Base-by-base conservation (phyloP, 1,140 invertebrate genomes). In the Bombus superbus region DNA sequence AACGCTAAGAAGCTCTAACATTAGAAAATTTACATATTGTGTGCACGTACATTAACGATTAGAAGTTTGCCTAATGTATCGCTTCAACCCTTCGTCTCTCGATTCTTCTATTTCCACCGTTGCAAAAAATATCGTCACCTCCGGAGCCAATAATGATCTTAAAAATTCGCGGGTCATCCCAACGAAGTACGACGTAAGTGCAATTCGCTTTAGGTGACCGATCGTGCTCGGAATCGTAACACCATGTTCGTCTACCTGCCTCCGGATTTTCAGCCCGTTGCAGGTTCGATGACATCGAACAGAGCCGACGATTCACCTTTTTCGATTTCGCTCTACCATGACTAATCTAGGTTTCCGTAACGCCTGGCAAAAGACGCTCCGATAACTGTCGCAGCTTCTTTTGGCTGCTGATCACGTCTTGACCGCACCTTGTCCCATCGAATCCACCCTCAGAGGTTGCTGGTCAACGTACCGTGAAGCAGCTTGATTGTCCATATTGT, bases 401-500 rank as follows among this genome's bases (percentile, higher is more conserved):
- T 89, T 82, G 89, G 77, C 86, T 94, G 91, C 94, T 86, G 92
- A 93, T 92, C 94, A 94, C 93, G 94, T 94, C 93, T 93, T 93
- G 92, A 94, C 93, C 94, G 90, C 92, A 91, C 89, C 88, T 90
- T 91, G 87, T 91, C 90, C 90, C 83, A 76, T 85, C 78, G 86
- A 87, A 85, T 83, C 32, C 32, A 66, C 32, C 64, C 32, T 66
- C 11, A 13, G 10, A n/a, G 75, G 69, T 44, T 18, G 59, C 35
- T 89, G 86, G 57, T 68, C 93, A 93, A 87, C 93, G 91, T 94
- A 93, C 89, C 92, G 92, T 94, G 86, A 94, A 94, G 81, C 90
- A 93, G 92, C 92, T 90, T 94, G 94, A 94, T 94, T 94, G 93
- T 94, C 94, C 93, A 93, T 94, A 94, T 94, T 94, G 93, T 94